phyloP scores from a whole-genome alignment of 2,888 invertebrate genomes.

The Conomelus anceps region DNA sequence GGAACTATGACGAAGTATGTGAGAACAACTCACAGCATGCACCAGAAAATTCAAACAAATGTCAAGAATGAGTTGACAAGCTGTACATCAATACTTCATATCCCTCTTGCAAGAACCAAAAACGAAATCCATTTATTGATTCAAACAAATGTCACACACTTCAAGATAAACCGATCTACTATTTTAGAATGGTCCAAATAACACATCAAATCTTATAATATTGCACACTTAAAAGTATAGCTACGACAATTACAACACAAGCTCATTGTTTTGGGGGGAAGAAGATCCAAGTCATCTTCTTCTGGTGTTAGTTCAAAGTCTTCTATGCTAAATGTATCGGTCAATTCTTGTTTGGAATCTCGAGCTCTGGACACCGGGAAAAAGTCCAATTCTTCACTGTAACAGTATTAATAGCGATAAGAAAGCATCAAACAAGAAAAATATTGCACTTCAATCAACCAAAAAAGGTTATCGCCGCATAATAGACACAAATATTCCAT shows the following conservation, averaged over 20 bases:
- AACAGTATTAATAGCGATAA: no score
- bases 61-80: no score
- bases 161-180: background rate
- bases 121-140: background rate
- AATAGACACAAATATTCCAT: no score
- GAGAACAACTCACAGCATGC: no score
- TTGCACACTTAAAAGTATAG: background rate
- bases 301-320: conserved; percentile 53
- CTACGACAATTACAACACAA: conserved; percentile 39
- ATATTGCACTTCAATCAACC: no score
- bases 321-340: conserved; percentile 56
- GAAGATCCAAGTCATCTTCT: conserved; percentile 45
- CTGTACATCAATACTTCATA: no score
- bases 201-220: conserved; percentile 1
- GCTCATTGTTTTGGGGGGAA: conserved; percentile 43
- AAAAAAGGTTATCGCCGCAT: no score
- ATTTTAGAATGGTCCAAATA: background rate
- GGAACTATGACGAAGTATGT: no score
- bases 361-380: conserved; percentile 43
- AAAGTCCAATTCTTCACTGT: conserved; percentile 49
- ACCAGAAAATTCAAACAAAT: no score
- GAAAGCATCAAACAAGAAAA: conserved; percentile 27
- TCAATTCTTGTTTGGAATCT: conserved; percentile 47
- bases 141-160: background rate
- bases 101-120: no score